Conservation (phyloP, 92 coral and sea anemone genomes). For the Parazoanthus swiftii region DNA sequence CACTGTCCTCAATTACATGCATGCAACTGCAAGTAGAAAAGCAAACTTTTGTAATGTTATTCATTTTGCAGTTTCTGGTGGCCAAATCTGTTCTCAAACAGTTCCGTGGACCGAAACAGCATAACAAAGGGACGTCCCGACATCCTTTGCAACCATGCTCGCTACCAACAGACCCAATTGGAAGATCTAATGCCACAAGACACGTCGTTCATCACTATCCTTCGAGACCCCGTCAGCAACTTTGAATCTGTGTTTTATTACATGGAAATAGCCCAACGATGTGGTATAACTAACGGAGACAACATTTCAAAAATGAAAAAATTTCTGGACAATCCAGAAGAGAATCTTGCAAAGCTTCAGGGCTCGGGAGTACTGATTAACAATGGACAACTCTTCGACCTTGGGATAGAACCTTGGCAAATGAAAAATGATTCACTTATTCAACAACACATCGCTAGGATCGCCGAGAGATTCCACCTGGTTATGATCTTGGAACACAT, state of each 20-base stretch:
- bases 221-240: slow-evolving; percentile 33
- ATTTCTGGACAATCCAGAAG: slow-evolving; percentile 3
- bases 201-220: slow-evolving; percentile 20
- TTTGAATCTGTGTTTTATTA: slow-evolving; percentile 34
- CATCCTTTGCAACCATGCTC: slow-evolving; percentile 40
- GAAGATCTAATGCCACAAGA: slow-evolving; percentile 34
- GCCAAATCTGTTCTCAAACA: slow-evolving; percentile 16
- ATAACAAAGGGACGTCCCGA: slow-evolving; percentile 11
- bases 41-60: background rate
- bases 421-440: slow-evolving; percentile 14
- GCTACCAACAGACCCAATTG: slow-evolving; percentile 10
- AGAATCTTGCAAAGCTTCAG: background rate
- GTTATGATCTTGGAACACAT: slow-evolving; percentile 28
- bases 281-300: slow-evolving; percentile 18
- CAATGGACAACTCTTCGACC: slow-evolving; percentile 17
- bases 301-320: background rate
- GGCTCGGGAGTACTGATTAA: background rate
- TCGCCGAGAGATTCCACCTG: slow-evolving; percentile 21
- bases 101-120: slow-evolving; percentile 31
- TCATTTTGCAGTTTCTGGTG: slow-evolving; percentile 22
- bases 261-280: slow-evolving; percentile 24
- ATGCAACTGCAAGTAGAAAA: too few relatives aligned
- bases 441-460: slow-evolving; percentile 11
- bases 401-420: slow-evolving; percentile 1
- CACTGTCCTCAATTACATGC: too few relatives aligned